A percentile compares a stretch with the other conserved stretches of the same genome.
These are phyloP conservation scores for Drosophila bocki DNA, from an alignment of 1,140 invertebrate species.

Conservation along the genomic window DNA sequence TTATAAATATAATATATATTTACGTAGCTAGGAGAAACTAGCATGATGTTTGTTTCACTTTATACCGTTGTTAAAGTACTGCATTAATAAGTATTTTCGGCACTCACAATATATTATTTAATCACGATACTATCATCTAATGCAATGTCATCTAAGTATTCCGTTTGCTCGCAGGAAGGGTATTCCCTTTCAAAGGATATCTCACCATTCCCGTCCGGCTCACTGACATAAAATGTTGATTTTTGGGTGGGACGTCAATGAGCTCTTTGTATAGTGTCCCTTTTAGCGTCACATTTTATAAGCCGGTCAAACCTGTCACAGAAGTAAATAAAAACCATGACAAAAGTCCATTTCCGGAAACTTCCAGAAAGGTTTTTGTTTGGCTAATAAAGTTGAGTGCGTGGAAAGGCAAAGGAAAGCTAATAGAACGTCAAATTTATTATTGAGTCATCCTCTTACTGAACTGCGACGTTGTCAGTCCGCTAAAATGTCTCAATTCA, in stretches of 20 bases:
- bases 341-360: background rate
- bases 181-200: background rate
- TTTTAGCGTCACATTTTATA: background rate
- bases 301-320: background rate
- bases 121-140: too few relatives aligned
- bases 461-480: background rate
- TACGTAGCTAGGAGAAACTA: too few relatives aligned
- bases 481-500: background rate
- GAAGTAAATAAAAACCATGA: constrained; percentile 1
- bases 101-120: too few relatives aligned
- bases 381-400: background rate
- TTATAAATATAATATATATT: too few relatives aligned
- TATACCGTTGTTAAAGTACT: too few relatives aligned
- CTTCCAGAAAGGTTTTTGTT: background rate
- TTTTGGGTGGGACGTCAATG: background rate
- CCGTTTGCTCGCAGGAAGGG: background rate
- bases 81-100: too few relatives aligned
- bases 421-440: background rate
- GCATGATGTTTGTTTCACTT: too few relatives aligned
- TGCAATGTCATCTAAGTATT: too few relatives aligned
- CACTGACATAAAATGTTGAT: background rate
- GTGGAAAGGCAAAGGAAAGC: background rate
- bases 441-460: too few relatives aligned
- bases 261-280: background rate
- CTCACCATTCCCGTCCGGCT: background rate